phyloP scores from a whole-genome alignment of 2,888 invertebrate genomes.

The Pimpla rufipes region DNA sequence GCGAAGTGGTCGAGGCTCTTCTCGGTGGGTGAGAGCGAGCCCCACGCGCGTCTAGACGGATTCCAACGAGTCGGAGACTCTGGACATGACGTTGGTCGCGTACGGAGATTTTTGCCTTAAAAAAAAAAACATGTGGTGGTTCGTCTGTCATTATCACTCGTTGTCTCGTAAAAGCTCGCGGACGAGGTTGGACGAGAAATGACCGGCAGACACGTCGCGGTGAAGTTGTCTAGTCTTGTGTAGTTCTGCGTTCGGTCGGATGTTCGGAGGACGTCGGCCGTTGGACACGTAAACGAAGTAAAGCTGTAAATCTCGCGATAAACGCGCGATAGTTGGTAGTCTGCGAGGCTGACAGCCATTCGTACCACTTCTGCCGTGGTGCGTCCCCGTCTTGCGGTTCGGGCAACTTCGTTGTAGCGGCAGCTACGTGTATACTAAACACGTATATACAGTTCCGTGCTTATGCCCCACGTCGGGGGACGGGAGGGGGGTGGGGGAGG shows the following conservation, averaged over 20 bases:
- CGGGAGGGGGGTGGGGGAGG: no score
- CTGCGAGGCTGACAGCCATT: slow-evolving; percentile 15
- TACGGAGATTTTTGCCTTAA: slow-evolving; percentile 35
- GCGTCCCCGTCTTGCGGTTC: not conserved
- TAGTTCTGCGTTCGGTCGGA: not conserved
- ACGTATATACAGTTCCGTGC: slow-evolving; percentile 36
- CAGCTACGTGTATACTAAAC: slow-evolving; percentile 24
- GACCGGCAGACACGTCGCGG: slow-evolving; percentile 47
- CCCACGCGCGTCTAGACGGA: slow-evolving; percentile 63
- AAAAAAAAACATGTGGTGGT: slow-evolving; percentile 31
- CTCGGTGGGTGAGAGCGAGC: not conserved
- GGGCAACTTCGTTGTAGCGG: not conserved
- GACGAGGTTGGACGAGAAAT: not conserved
- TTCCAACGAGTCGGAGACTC: slow-evolving; percentile 51
- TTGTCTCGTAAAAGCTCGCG: slow-evolving; percentile 13
- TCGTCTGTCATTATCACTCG: slow-evolving; percentile 39
- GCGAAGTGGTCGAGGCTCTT: slow-evolving; percentile 10
- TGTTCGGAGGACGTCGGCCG: slow-evolving; percentile 52
- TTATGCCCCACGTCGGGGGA: slow-evolving; percentile 50
- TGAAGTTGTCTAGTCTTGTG: slow-evolving; percentile 38
- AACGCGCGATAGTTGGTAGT: slow-evolving; percentile 58
- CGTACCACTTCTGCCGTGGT: slow-evolving; percentile 30
- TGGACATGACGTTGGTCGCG: slow-evolving; percentile 42
- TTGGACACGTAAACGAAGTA: slow-evolving; percentile 73
- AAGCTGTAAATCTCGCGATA: slow-evolving; percentile 81